Percentiles rank a stretch among this genome's conserved stretches.
Evolutionary conservation across 1,140 invertebrate genomes (phyloP).

Genomic region (Brachionus sp.): DNA sequence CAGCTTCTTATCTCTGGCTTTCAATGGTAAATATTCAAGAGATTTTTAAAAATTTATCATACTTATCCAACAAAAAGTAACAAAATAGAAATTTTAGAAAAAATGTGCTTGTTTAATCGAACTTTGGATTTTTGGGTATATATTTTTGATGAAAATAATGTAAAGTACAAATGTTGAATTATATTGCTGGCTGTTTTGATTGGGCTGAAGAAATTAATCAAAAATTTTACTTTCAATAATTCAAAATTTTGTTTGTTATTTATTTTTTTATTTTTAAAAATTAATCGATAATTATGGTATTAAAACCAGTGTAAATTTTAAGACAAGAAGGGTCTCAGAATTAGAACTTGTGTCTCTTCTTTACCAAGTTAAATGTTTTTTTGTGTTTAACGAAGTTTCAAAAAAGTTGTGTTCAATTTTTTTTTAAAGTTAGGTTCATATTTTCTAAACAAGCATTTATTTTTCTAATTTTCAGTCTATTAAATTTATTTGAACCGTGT

Average conservation of each 20-base stretch:
- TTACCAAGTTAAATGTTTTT: background rate
- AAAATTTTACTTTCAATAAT: background rate
- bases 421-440: background rate
- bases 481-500: background rate
- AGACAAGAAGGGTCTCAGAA: background rate
- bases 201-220: background rate
- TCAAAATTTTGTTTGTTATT: background rate
- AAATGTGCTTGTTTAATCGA: background rate
- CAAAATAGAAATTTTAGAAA: background rate
- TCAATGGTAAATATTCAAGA: background rate
- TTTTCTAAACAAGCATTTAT: constrained; percentile 20
- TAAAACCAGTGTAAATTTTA: constrained; percentile 16
- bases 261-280: background rate
- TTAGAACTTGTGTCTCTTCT: background rate
- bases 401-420: background rate
- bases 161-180: background rate
- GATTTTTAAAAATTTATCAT: background rate
- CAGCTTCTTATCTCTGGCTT: background rate
- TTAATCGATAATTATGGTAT: background rate
- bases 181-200: background rate
- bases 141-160: background rate
- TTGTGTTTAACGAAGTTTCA: background rate
- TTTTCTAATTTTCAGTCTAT: constrained; percentile 14
- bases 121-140: background rate
- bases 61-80: background rate